Percentiles rank a stretch among this genome's conserved stretches.
These are phyloP conservation scores for Salvelinus alpinus DNA, from an alignment of 2,113 vertebrate species.

Conservation along the genomic window DNA sequence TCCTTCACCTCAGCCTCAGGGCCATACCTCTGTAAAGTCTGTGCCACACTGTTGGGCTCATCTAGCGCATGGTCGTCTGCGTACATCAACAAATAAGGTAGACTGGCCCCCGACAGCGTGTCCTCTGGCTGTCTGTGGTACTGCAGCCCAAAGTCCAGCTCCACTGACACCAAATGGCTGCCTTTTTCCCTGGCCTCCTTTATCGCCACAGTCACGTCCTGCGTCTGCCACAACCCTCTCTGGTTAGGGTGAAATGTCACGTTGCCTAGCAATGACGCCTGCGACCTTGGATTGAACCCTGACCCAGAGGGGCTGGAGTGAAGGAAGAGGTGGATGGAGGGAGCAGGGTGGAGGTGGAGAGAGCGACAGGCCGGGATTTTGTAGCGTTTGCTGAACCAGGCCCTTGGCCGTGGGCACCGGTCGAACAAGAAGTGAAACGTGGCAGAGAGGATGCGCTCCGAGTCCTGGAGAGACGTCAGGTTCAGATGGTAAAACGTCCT, in stretches of 20 bases:
- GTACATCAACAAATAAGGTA: constrained; percentile 86
- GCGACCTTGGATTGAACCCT: constrained; percentile 55
- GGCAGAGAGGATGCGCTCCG: constrained; percentile 86
- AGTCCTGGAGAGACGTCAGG: constrained; percentile 86
- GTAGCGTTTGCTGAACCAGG: constrained; percentile 79
- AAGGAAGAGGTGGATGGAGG: constrained; percentile 76
- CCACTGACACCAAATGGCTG: constrained; percentile 76
- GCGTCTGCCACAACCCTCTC: constrained; percentile 84
- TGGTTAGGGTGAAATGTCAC: constrained; percentile 77
- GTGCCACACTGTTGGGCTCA: constrained; percentile 89
- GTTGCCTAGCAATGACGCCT: constrained; percentile 73
- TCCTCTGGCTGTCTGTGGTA: constrained; percentile 56
- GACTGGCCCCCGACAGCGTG: constrained; percentile 37
- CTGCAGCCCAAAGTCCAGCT: constrained; percentile 73
- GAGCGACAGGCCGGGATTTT: constrained; percentile 79
- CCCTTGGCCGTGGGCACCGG: constrained; percentile 65
- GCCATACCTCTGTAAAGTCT: constrained; percentile 89
- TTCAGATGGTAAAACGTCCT: constrained; percentile 82
- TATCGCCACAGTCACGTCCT: constrained; percentile 85
- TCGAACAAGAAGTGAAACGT: constrained; percentile 87
- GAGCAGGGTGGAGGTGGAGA: constrained; percentile 57
- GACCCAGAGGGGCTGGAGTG: constrained; percentile 66
- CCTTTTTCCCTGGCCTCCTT: constrained; percentile 76
- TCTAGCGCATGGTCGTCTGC: constrained; percentile 86
- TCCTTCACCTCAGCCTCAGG: constrained; percentile 76